phyloP scores from a whole-genome alignment of 2,797 vertebrate species.

The Pangasius sanitwongsei region DNA sequence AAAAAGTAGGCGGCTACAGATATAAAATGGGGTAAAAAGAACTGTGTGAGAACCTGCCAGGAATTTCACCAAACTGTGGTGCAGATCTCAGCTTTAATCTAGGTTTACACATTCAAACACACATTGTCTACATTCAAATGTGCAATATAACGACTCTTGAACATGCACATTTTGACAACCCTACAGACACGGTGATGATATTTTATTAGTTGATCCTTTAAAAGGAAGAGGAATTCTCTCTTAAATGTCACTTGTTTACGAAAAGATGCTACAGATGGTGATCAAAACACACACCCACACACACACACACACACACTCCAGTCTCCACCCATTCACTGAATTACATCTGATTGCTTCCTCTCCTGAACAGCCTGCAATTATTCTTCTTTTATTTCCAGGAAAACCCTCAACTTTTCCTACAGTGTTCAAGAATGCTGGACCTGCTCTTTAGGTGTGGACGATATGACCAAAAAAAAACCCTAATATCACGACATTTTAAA shows the following conservation, averaged over 20 bases:
- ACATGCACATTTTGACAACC: not conserved
- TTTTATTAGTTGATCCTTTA: not conserved
- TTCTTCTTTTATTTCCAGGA: not conserved
- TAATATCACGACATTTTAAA: not conserved
- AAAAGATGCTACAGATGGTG: conserved; percentile 1
- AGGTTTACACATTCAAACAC: not conserved
- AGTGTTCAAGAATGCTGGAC: not conserved
- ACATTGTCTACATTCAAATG: not conserved
- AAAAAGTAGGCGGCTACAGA: not conserved
- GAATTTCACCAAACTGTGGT: not conserved
- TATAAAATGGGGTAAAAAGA: not conserved
- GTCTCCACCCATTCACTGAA: conserved; percentile 17
- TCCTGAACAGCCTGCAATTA: conserved; percentile 18
- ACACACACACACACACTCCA: not conserved
- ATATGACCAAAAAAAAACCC: not conserved
- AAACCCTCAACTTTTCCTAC: not conserved
- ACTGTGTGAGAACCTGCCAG: not conserved
- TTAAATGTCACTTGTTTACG: not conserved
- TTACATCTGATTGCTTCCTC: conserved; percentile 21
- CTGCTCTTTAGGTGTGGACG: too few relatives aligned
- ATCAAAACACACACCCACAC: not conserved
- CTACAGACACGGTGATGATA: not conserved
- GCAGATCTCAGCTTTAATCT: not conserved
- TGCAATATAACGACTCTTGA: not conserved
- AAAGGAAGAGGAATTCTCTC: not conserved